A percentile compares a stretch with the other conserved stretches of the same genome.
These are phyloP conservation scores for Palloptera scutellata DNA, from an alignment of 2,888 invertebrate genomes.

Conservation along the genomic window DNA sequence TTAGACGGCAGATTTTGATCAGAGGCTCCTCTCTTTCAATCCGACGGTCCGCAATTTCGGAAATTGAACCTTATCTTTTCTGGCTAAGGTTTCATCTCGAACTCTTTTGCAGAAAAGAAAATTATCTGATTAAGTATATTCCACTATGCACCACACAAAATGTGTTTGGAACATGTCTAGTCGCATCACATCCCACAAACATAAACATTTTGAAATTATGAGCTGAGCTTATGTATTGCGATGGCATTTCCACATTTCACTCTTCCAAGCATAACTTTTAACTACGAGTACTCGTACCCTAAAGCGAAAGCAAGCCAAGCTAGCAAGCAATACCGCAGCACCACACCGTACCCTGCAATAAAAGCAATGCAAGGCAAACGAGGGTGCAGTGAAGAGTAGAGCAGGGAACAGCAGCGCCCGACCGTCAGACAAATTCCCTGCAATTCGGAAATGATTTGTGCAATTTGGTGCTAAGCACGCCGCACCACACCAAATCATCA, in stretches of 20 bases:
- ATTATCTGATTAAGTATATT: no score
- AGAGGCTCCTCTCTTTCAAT: no score
- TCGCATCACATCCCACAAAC: constrained; percentile 56
- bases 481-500: constrained; percentile 35
- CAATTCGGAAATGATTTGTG: constrained; percentile 59
- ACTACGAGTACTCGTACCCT: not conserved
- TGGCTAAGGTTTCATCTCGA: no score
- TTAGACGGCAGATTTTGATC: no score
- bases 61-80: no score
- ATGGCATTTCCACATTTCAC: constrained; percentile 32
- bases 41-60: no score
- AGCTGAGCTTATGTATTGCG: constrained; percentile 51
- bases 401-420: constrained; percentile 17
- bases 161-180: constrained; percentile 38
- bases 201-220: constrained; percentile 59
- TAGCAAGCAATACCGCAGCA: not conserved
- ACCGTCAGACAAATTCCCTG: constrained; percentile 52
- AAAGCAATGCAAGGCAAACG: not conserved
- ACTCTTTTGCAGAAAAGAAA: no score
- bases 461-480: constrained; percentile 43
- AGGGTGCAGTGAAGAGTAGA: not conserved
- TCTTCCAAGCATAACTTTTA: not conserved
- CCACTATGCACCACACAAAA: no score
- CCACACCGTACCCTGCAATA: not conserved
- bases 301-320: constrained; percentile 14